phyloP scores from a whole-genome alignment of 2,797 vertebrate genomes.

The Lutjanus campechanus region DNA sequence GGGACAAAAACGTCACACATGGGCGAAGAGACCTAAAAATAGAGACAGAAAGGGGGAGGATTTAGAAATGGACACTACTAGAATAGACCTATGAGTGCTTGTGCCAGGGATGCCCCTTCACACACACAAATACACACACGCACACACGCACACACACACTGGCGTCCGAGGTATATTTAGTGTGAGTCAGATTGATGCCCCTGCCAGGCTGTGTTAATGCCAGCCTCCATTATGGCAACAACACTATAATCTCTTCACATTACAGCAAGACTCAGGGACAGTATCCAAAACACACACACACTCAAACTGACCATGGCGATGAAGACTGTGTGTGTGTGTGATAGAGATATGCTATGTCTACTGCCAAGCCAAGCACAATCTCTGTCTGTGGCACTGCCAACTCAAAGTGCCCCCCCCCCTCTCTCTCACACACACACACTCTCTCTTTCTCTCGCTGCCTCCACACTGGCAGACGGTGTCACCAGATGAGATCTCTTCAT shows the following conservation, averaged over 20 bases:
- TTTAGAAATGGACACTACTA: conserved; percentile 50
- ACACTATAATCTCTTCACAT: conserved; percentile 76
- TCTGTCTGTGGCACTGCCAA: conserved; percentile 62
- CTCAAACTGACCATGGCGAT: conserved; percentile 23
- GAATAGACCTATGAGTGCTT: conserved; percentile 4
- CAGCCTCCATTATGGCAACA: conserved; percentile 67
- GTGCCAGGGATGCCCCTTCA: conserved; percentile 50
- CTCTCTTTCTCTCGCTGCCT: conserved; percentile 1
- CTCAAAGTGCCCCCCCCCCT: conserved; percentile 30
- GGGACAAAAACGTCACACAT: conserved; percentile 58
- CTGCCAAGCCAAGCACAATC: conserved; percentile 59
- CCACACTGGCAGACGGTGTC: conserved; percentile 36
- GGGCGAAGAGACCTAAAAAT: conserved; percentile 68
- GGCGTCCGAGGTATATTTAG: conserved; percentile 67
- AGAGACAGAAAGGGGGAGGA: conserved; percentile 56
- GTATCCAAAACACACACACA: conserved; percentile 53
- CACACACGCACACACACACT: conserved; percentile 9
- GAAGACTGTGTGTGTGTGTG: conserved; percentile 32
- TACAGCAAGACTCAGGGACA: conserved; percentile 52
- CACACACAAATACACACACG: conserved; percentile 13
- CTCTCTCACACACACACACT: neutral
- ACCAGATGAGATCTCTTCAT: conserved; percentile 36
- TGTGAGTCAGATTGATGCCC: conserved; percentile 56
- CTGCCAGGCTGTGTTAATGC: conserved; percentile 68
- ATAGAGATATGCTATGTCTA: conserved; percentile 49